Evolutionary conservation across 2,797 vertebrate species (phyloP).

Genomic region (Sebastes nivosus): DNA sequence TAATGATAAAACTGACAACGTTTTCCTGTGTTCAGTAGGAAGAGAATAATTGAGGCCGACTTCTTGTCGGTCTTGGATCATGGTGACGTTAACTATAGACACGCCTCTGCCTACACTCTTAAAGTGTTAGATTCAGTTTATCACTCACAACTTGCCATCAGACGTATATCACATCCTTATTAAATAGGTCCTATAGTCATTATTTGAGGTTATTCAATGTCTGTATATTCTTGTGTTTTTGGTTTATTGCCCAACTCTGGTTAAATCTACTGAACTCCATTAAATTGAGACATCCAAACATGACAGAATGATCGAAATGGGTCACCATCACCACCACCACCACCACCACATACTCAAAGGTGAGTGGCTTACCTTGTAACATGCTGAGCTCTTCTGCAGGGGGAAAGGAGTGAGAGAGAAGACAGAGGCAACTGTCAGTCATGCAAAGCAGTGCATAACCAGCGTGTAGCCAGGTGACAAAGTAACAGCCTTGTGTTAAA

Average conservation of each 20-base stretch:
- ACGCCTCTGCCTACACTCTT: too few species aligned
- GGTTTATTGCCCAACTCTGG: slow-evolving; percentile 52
- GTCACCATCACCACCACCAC: slow-evolving; percentile 18
- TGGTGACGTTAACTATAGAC: accelerated
- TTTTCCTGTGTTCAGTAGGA: too few species aligned
- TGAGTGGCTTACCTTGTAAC: slow-evolving; percentile 83
- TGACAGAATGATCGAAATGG: slow-evolving; percentile 22
- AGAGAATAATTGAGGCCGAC: too few species aligned
- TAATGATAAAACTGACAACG: background rate
- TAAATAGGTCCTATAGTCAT: too few species aligned
- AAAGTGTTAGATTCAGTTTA: too few species aligned
- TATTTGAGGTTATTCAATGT: background rate
- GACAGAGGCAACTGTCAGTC: slow-evolving; percentile 84
- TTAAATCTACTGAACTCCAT: slow-evolving; percentile 6
- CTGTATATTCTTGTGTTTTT: background rate
- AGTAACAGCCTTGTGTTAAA: slow-evolving; percentile 49
- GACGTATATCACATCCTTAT: too few species aligned
- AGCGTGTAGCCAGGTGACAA: slow-evolving; percentile 42
- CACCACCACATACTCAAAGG: slow-evolving; percentile 48
- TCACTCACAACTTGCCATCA: too few species aligned
- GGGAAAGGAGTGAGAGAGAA: slow-evolving; percentile 74
- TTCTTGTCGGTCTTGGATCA: accelerated
- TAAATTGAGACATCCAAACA: slow-evolving; percentile 18
- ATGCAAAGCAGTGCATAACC: slow-evolving; percentile 82
- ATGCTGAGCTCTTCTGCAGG: slow-evolving; percentile 83